Evolutionary conservation across 2,888 invertebrate species (phyloP), one percentile per base, ranked within the genome.

Genomic region (Limnephilus auricula): DNA sequence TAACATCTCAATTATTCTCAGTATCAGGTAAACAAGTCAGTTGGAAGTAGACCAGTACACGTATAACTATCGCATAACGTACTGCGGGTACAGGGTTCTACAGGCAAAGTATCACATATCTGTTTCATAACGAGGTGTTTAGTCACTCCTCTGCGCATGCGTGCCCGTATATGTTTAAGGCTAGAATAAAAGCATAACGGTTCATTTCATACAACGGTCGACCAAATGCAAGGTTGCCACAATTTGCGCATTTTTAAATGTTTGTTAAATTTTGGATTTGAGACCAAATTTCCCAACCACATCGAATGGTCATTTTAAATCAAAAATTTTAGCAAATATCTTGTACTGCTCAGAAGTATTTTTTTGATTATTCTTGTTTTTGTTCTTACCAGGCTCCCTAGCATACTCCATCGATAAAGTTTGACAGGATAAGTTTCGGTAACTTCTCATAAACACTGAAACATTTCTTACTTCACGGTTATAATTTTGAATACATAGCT

Each of bases 121-220:
- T 85, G 40, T 85, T 34, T 85, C 85, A 85, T 85, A 85, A 85
- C 85, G 85, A 85, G 85, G 85, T 85, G 85, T 85, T 85, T 85
- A 85, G 85, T 85, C 37, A 40, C 40, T 40, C 30, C 30, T 45
- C 85, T 10, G 85, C 85, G 85, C 40, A 40, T 40, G 85, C n/a
- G 45, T 85, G 85, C 30, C 85, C 85, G 85, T 85, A 40, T 85
- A 40, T 85, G 85, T 85, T 85, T 85, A 85, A 85, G 85, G 85
- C 30, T 40, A 85, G 40, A 85, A 85, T 85, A 85, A 85, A 85
- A 85, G 30, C 85, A 85, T 85, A 85, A 85, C 85, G 85, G 85
- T 85, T 45, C 45, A 85, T 45, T 85, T 85, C 85, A 85, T 45
- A 85, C 82, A 37, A 32, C 34, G 82, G 34, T 34, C 85, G 45